These are phyloP conservation scores for Arrhamphus sclerolepis DNA, from an alignment of 2,797 vertebrate genomes.

Conservation along the genomic window DNA sequence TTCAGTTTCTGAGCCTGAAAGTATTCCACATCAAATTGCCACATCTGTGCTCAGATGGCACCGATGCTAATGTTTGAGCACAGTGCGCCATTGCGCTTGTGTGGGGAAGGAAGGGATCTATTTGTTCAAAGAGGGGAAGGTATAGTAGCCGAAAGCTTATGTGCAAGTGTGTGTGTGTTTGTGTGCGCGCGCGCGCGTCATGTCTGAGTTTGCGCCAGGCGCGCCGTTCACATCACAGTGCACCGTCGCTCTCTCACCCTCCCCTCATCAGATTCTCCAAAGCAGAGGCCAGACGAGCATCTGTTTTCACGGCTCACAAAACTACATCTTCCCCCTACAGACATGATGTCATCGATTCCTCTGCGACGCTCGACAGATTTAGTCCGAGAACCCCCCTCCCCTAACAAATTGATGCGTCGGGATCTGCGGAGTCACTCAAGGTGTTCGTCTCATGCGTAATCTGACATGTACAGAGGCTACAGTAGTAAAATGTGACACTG, in stretches of 20 bases:
- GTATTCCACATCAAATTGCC: conserved; percentile 2
- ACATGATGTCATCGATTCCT: conserved; percentile 78
- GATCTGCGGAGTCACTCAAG: conserved; percentile 13
- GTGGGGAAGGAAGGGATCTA: conserved; percentile 37
- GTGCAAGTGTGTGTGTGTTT: not conserved
- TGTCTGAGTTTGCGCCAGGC: conserved; percentile 17
- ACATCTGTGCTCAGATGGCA: conserved; percentile 44
- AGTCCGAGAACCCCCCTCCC: conserved; percentile 8
- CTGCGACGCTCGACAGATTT: conserved; percentile 53
- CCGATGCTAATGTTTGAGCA: conserved; percentile 45
- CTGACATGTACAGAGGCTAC: conserved; percentile 38
- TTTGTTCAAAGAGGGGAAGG: conserved; percentile 60
- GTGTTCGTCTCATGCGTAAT: conserved; percentile 58
- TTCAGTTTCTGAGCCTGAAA: not conserved
- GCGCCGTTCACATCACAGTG: conserved; percentile 44
- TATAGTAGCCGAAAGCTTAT: conserved; percentile 33
- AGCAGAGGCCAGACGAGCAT: conserved; percentile 74
- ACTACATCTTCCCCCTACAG: conserved; percentile 59
- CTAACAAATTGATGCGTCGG: conserved; percentile 28
- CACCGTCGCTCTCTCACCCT: conserved; percentile 50
- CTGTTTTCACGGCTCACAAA: conserved; percentile 72
- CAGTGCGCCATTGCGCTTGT: conserved; percentile 68
- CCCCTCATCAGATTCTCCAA: conserved; percentile 60
- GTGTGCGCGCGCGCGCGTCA: conserved; percentile 10
- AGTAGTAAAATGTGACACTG: conserved; percentile 53